Percentiles rank a stretch among this genome's conserved stretches.
phyloP scores from a whole-genome alignment of 2,113 vertebrate genomes.

The Lathamus discolor region DNA sequence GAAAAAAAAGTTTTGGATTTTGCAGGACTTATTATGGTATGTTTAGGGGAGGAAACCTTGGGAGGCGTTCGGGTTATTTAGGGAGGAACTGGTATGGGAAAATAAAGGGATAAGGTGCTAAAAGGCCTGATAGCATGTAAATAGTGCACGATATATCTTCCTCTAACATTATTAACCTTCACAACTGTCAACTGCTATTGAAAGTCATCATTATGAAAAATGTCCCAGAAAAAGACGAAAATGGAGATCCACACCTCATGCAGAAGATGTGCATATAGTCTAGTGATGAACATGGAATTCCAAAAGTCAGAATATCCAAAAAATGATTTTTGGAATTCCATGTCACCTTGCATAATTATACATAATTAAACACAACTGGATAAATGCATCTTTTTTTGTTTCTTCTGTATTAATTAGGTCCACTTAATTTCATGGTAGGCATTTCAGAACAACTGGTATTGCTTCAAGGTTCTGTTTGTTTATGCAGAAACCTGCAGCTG shows the following conservation, averaged over 20 bases:
- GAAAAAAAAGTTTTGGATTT: background rate
- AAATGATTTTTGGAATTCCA: background rate
- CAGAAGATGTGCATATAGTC: background rate
- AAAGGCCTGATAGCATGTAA: background rate
- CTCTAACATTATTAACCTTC: background rate
- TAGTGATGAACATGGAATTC: background rate
- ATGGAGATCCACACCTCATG: background rate
- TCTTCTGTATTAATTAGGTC: background rate
- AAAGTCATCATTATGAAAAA: background rate
- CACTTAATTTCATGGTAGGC: background rate
- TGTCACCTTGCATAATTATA: background rate
- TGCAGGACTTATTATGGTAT: background rate
- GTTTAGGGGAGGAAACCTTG: background rate
- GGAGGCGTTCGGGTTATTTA: background rate
- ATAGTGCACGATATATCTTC: background rate
- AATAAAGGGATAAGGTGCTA: background rate
- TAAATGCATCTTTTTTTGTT: background rate
- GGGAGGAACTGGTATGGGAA: background rate
- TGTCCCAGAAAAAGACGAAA: background rate
- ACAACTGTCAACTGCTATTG: background rate
- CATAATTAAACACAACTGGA: background rate
- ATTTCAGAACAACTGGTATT: background rate
- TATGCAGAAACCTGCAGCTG: background rate
- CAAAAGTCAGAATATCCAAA: background rate
- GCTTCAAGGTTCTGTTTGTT: background rate